These are phyloP conservation scores for Palaemon carinicauda DNA, from an alignment of 1,140 invertebrate genomes.

Conservation along the genomic window DNA sequence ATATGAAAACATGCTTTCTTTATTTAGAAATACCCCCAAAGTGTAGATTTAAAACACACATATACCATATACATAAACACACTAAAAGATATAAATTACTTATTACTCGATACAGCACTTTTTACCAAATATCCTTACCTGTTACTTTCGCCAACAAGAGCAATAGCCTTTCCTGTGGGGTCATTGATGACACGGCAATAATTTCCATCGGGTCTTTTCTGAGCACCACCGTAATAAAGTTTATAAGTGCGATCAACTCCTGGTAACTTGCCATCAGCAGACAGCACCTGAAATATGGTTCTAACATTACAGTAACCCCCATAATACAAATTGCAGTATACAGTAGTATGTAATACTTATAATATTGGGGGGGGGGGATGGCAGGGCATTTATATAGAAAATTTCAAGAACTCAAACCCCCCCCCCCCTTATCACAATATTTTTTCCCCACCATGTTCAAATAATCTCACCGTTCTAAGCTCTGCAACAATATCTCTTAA, in stretches of 20 bases:
- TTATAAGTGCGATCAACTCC: slow-evolving; percentile 68
- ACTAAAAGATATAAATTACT: background rate
- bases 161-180: slow-evolving; percentile 63
- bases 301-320: background rate
- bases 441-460: too few species aligned
- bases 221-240: slow-evolving; percentile 68
- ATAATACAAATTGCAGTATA: background rate
- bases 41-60: background rate
- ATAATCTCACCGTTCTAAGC: too few species aligned
- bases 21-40: background rate
- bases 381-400: too few species aligned
- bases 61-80: background rate
- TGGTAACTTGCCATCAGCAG: slow-evolving; percentile 55
- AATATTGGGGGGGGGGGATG: too few species aligned
- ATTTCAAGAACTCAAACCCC: too few species aligned
- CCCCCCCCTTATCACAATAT: too few species aligned
- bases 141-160: slow-evolving; percentile 66
- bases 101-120: too few species aligned
- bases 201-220: slow-evolving; percentile 68
- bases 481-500: too few species aligned
- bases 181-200: slow-evolving; percentile 63
- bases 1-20: background rate
- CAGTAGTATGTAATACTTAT: too few species aligned
- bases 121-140: slow-evolving; percentile 20
- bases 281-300: slow-evolving; percentile 8